Base-by-base conservation (phyloP, 2,888 invertebrate genomes). In the Nemapogon koenigi region DNA sequence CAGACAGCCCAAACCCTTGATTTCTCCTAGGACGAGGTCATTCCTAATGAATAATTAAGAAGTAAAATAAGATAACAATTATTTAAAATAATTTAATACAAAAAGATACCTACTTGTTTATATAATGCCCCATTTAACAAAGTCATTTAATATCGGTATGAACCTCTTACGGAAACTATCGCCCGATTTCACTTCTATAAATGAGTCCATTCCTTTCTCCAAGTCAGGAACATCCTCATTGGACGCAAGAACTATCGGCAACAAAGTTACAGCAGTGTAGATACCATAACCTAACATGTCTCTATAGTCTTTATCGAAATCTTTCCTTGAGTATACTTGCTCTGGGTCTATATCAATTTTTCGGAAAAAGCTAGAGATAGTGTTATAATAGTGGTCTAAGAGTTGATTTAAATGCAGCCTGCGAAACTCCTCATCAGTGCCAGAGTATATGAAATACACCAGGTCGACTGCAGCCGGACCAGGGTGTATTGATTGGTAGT, bases 181-280 rank as follows among this genome's bases (percentile, higher is more conserved):
- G 13, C 11, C 14, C 3, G 7, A 2, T 33, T 33, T 18, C 11
- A 33, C 14, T n/a, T 18, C 19, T 3, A n/a, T n/a, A n/a, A n/a
- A n/a, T n/a, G n/a, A n/a, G n/a, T n/a, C n/a, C n/a, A n/a, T n/a
- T n/a, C n/a, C n/a, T n/a, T n/a, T n/a, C n/a, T n/a, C n/a, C n/a
- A n/a, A n/a, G n/a, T n/a, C n/a, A n/a, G n/a, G n/a, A n/a, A n/a
- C n/a, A n/a, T n/a, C n/a, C n/a, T n/a, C n/a, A n/a, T n/a, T n/a
- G n/a, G n/a, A n/a, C n/a, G n/a, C 65, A 4, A 59, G 51, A 38
- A 72, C 62, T 4, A 68, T 41, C 0, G 71, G 73, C n/a, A 73
- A 52, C 1, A 66, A 8, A 7, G 49, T 46, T 6, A 62, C 47
- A 1, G 58, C 46, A 3, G 62, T 28, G 4, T 52, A 35, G 0